phyloP scores from a whole-genome alignment of 2,797 vertebrate genomes.

The Podarcis lilfordi region DNA sequence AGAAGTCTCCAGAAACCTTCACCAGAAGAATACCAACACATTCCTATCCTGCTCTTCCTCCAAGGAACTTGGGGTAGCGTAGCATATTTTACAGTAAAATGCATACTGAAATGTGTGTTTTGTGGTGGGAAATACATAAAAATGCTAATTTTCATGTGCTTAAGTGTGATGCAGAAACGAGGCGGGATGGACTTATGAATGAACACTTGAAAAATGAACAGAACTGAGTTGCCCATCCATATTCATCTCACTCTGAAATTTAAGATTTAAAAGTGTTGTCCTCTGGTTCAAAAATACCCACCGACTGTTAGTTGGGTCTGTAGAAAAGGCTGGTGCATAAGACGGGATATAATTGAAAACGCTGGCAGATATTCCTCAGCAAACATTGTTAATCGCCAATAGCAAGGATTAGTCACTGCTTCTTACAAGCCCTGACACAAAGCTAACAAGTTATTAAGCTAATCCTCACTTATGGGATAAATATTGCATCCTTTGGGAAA shows the following conservation, averaged over 20 bases:
- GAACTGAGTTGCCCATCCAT: background rate
- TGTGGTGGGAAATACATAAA: too few species aligned
- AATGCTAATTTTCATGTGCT: too few species aligned
- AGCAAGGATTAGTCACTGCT: constrained; percentile 72
- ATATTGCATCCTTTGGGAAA: constrained; percentile 69
- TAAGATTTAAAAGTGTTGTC: background rate
- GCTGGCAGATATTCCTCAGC: constrained; percentile 67
- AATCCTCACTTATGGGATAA: constrained; percentile 65
- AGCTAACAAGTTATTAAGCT: constrained; percentile 70
- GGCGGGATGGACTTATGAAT: too few species aligned
- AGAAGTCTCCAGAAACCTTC: background rate
- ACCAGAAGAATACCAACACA: too few species aligned
- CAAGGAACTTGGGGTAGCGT: too few species aligned
- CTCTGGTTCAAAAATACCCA: constrained; percentile 12
- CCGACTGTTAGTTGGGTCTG: constrained; percentile 35
- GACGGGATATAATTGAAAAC: constrained; percentile 67
- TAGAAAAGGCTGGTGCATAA: constrained; percentile 49
- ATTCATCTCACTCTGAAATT: background rate
- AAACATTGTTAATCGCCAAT: constrained; percentile 71
- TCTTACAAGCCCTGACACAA: constrained; percentile 71
- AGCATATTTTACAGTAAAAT: too few species aligned
- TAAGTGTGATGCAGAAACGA: too few species aligned
- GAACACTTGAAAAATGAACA: too few species aligned
- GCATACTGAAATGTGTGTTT: too few species aligned
- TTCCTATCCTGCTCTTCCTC: too few species aligned